A percentile compares a stretch with the other conserved stretches of the same genome.
These are phyloP conservation scores for Spinus olivaceus DNA, from an alignment of 2,797 vertebrate species.

Conservation along the genomic window DNA sequence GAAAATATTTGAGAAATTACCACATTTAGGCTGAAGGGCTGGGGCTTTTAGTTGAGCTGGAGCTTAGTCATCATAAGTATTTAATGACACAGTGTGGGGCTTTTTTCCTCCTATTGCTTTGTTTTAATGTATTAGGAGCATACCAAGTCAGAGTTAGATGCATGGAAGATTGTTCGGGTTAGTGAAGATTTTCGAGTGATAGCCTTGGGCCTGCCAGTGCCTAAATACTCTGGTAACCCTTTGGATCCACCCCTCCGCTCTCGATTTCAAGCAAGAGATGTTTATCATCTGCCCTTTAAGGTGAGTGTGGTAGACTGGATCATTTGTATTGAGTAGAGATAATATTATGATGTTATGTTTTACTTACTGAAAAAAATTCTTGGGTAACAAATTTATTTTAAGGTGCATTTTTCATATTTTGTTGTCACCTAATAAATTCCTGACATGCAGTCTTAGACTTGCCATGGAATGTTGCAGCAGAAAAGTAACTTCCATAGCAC, in stretches of 20 bases:
- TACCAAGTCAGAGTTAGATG: slow-evolving; percentile 87
- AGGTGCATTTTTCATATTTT: background rate
- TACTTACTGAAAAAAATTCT: slow-evolving; percentile 3
- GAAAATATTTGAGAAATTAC: background rate
- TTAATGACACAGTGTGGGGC: rapidly evolving
- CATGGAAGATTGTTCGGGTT: slow-evolving; percentile 93
- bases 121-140: slow-evolving; percentile 81
- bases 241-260: slow-evolving; percentile 96
- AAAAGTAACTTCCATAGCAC: background rate
- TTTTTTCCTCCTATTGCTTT: background rate
- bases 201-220: slow-evolving; percentile 93
- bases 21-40: background rate
- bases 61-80: background rate
- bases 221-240: slow-evolving; percentile 92
- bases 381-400: background rate
- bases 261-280: slow-evolving; percentile 94
- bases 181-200: slow-evolving; percentile 98
- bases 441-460: background rate
- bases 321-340: background rate
- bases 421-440: background rate
- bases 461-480: background rate
- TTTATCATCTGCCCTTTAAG: slow-evolving; percentile 95
- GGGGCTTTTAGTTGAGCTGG: background rate
- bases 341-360: background rate
- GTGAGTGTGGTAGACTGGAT: slow-evolving; percentile 63